Evolutionary conservation across 1,140 invertebrate genomes (phyloP).

Genomic region (Fragariocoptes setiger): DNA sequence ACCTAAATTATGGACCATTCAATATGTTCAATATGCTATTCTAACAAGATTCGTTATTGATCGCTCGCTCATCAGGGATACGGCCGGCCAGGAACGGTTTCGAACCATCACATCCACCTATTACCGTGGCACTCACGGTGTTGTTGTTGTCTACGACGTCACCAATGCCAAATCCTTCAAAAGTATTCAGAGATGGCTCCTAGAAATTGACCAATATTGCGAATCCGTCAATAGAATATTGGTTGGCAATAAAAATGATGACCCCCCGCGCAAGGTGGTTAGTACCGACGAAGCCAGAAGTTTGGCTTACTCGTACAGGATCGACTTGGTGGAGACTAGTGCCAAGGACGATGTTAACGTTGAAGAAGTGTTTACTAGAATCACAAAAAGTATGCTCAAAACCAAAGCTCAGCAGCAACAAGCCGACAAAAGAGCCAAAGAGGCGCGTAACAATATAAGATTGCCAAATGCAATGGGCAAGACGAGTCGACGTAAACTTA

Average conservation of each 20-base stretch:
- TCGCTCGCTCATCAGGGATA: slow-evolving; percentile 13
- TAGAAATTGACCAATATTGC: slow-evolving; percentile 98
- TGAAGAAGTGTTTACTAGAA: slow-evolving; percentile 57
- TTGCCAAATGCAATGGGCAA: background rate
- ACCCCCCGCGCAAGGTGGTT: slow-evolving; percentile 80
- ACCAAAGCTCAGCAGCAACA: slow-evolving; percentile 20
- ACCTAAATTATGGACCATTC: no score
- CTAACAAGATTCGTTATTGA: background rate
- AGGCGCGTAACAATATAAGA: background rate
- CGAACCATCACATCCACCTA: slow-evolving; percentile 84
- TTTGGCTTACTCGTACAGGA: slow-evolving; percentile 85
- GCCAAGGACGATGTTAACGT: slow-evolving; percentile 97
- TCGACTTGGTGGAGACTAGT: slow-evolving; percentile 87
- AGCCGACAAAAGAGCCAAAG: slow-evolving; percentile 4
- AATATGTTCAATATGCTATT: no score
- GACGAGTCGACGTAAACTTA: no score
- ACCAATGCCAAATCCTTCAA: slow-evolving; percentile 94
- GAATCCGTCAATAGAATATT: slow-evolving; percentile 95
- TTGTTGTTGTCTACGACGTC: slow-evolving; percentile 97
- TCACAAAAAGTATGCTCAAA: slow-evolving; percentile 32
- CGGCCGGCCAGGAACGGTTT: slow-evolving; percentile 43
- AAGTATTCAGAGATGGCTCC: slow-evolving; percentile 63
- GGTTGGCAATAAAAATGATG: slow-evolving; percentile 98
- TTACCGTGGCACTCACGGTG: slow-evolving; percentile 91
- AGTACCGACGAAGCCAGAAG: slow-evolving; percentile 79